phyloP scores from a whole-genome alignment of 2,888 invertebrate species.

The Metellina segmentata region DNA sequence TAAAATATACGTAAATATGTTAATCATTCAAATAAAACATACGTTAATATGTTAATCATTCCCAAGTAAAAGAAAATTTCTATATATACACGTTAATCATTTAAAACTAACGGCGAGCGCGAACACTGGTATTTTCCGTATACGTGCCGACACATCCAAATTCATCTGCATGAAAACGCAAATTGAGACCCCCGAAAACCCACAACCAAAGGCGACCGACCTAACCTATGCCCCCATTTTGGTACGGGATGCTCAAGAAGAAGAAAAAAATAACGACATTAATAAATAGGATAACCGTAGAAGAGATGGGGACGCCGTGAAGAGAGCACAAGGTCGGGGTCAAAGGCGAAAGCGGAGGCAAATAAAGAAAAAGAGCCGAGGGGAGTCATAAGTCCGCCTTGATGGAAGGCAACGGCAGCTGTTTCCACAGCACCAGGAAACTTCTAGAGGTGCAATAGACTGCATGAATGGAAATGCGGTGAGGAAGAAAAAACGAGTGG shows the following conservation, averaged over 20 bases:
- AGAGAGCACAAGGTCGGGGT: constrained; percentile 58
- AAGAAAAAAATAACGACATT: background rate
- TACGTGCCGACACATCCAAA: too few species aligned
- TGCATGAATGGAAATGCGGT: background rate
- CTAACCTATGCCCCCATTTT: background rate
- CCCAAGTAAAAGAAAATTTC: too few species aligned
- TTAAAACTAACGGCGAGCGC: too few species aligned
- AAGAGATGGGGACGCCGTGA: background rate
- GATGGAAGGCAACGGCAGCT: constrained; percentile 61
- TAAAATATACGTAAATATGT: too few species aligned
- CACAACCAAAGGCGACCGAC: background rate
- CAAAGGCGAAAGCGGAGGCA: constrained; percentile 57
- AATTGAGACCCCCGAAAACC: background rate
- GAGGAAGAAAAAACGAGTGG: too few species aligned
- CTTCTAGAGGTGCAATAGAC: constrained; percentile 20
- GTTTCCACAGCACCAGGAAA: constrained; percentile 33
- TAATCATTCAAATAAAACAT: too few species aligned
- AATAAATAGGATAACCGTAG: background rate
- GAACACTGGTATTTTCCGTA: too few species aligned
- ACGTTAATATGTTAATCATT: too few species aligned
- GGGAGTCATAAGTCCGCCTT: constrained; percentile 6
- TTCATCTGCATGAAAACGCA: background rate
- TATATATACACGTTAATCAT: too few species aligned
- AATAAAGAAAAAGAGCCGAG: constrained; percentile 24
- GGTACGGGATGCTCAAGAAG: background rate